Conservation (phyloP, 92 coral and sea anemone species). For the Porites rus region DNA sequence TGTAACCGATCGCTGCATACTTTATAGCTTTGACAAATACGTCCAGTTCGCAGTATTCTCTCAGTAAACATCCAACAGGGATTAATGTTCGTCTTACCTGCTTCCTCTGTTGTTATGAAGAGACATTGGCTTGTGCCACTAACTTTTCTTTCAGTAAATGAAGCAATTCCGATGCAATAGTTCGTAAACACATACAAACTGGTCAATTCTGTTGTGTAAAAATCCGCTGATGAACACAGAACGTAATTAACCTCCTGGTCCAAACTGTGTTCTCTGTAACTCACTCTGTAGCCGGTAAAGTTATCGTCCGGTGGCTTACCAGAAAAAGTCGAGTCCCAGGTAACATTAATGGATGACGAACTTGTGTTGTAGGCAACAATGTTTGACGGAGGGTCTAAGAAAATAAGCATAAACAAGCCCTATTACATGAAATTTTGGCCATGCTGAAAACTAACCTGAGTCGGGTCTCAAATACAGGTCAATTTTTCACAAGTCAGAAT, state of each 20-base stretch:
- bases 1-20: too few relatives aligned
- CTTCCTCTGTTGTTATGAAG: constrained; percentile 31
- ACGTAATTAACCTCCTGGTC: background rate
- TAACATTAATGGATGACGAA: constrained; percentile 18
- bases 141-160: background rate
- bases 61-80: background rate
- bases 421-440: too few relatives aligned
- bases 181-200: constrained; percentile 6
- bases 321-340: background rate
- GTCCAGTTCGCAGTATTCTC: background rate
- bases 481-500: too few relatives aligned
- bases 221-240: background rate
- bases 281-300: constrained; percentile 16
- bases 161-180: constrained; percentile 16
- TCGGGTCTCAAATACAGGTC: too few relatives aligned
- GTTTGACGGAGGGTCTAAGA: constrained; percentile 18
- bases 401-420: background rate
- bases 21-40: background rate
- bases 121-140: constrained; percentile 23
- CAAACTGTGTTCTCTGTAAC: background rate
- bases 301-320: background rate
- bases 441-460: too few relatives aligned
- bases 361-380: constrained; percentile 24
- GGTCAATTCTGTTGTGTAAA: background rate
- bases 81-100: background rate